Percentiles rank a stretch among this genome's conserved stretches.
These are phyloP conservation scores for Crematogaster levior DNA, from an alignment of 2,888 invertebrate species.

Conservation along the genomic window DNA sequence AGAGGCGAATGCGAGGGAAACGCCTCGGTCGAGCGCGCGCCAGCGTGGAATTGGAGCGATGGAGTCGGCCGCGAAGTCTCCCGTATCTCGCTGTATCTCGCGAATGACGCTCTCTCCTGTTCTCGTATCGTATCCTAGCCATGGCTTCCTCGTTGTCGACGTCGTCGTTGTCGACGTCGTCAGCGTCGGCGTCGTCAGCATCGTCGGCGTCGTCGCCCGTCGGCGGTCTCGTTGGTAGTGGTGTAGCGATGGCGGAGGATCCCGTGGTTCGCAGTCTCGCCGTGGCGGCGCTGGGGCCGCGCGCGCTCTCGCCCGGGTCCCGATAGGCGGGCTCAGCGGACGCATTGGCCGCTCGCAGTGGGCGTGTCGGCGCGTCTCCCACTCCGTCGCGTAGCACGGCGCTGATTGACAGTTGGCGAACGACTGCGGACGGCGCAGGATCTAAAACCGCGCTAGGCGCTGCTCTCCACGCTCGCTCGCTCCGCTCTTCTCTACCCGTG, in stretches of 20 bases:
- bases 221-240: conserved; percentile 74
- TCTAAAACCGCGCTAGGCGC: conserved; percentile 85
- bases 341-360: conserved; percentile 80
- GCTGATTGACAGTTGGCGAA: conserved; percentile 90
- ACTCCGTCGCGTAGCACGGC: conserved; percentile 87
- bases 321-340: conserved; percentile 77
- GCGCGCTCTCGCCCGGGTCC: conserved; percentile 69
- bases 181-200: conserved; percentile 20
- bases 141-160: conserved; percentile 22
- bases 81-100: conserved; percentile 7
- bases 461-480: conserved; percentile 81
- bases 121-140: conserved; percentile 15
- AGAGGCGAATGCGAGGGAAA: neutral
- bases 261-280: conserved; percentile 68
- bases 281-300: conserved; percentile 79
- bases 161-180: conserved; percentile 36
- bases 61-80: too few relatives aligned
- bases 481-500: conserved; percentile 72
- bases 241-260: conserved; percentile 85
- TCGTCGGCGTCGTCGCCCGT: conserved; percentile 54
- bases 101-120: neutral
- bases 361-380: conserved; percentile 87
- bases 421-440: conserved; percentile 89
- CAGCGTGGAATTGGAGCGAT: conserved; percentile 9
- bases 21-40: neutral